These are phyloP conservation scores for Cecropterus lyciades DNA, from an alignment of 1,140 invertebrate genomes.

Conservation along the genomic window DNA sequence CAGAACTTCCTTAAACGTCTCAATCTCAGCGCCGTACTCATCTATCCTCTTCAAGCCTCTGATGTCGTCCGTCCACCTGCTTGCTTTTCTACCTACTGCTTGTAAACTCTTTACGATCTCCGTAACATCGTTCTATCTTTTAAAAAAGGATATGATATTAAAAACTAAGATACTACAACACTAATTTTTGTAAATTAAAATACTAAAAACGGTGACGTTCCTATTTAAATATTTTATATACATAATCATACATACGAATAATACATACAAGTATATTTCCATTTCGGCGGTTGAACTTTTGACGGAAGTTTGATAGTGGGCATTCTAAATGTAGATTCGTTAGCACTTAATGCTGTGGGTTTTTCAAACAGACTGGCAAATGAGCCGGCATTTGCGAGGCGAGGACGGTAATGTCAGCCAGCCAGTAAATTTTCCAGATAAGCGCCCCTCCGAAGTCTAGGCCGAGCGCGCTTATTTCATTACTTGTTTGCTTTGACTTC, in stretches of 20 bases:
- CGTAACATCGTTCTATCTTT: too few species aligned
- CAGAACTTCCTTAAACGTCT: too few species aligned
- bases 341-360: constrained; percentile 55
- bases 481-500: constrained; percentile 64
- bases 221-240: neutral
- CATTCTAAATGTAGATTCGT: constrained; percentile 48
- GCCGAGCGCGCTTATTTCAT: constrained; percentile 66
- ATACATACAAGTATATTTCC: neutral
- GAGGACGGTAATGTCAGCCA: constrained; percentile 70
- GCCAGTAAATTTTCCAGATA: constrained; percentile 75
- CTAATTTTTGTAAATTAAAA: too few species aligned
- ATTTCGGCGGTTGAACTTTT: constrained; percentile 21
- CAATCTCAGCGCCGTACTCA: too few species aligned
- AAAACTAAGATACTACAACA: too few species aligned
- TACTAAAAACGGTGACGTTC: neutral
- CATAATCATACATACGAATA: neutral
- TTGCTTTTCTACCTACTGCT: too few species aligned
- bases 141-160: too few species aligned
- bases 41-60: too few species aligned
- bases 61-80: too few species aligned
- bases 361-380: constrained; percentile 71
- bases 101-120: too few species aligned
- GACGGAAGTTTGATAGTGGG: constrained; percentile 29
- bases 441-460: constrained; percentile 66
- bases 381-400: constrained; percentile 67